Base-by-base conservation (phyloP, 2,797 vertebrate genomes). In the Enteromius argenteus region DNA sequence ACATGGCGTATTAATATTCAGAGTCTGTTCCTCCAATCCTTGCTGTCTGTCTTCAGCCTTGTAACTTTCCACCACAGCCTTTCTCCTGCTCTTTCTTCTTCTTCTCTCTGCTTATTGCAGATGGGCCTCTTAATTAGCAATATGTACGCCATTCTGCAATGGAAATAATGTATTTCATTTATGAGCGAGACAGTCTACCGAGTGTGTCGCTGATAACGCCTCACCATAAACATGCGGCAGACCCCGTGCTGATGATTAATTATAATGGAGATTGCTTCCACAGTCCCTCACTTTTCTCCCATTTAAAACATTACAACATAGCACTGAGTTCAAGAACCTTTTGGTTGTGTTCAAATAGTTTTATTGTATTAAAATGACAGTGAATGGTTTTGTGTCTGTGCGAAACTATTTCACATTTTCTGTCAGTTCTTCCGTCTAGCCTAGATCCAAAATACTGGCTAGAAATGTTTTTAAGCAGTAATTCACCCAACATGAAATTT, bases 81-180 rank as follows among this genome's bases (percentile, higher is more conserved):
- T 46, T 62, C 23, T 46, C 32, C 64, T 79, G 23, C 53, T 85
- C n/a, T 19, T 44, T 66, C 79, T 79, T 84, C 79, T 79, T 84
- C 58, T 75, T 77, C 60, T 67, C 39, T 78, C 8, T 35, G 49
- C 37, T 84, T 67, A 64, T 75, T 86, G 84, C 81, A 91, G 88
- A 92, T 89, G 87, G 32, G 72, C 81, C 82, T 90, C 51, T 68
- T 90, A 89, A 91, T 91, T 86, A 86, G 84, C 79, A 79, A 46
- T 30, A 32, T 72, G 87, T 85, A 88, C 68, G 85, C 44, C 35
- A 79, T 80, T 81, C 83, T 78, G 30, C 5, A 83, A 67, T 85
- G 72, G 66, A 76, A 68, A 60, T 83, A 67, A 83, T 85, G 35
- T 46, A 66, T 87, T 79, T 81, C 27, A 68, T 81, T 76, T 62